A percentile compares a stretch with the other conserved stretches of the same genome.
Conservation (phyloP, 2,797 vertebrate species). For the Pipistrellus pygmaeus region DNA sequence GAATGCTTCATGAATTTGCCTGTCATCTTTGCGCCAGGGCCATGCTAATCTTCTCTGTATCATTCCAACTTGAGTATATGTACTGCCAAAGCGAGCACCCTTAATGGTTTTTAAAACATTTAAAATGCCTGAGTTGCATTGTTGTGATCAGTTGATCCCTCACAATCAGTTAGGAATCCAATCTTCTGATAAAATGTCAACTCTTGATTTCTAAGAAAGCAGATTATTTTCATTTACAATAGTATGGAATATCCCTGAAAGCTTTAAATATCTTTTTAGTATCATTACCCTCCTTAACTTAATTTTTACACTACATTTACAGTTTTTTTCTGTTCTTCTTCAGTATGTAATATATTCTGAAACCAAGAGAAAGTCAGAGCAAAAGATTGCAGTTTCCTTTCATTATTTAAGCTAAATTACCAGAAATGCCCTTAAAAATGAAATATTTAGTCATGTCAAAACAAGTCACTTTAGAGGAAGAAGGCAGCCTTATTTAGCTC, state of each 20-base stretch:
- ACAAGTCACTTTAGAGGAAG: neutral
- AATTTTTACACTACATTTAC: neutral
- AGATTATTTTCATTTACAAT: neutral
- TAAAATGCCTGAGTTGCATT: neutral
- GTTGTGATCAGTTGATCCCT: neutral
- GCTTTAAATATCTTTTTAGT: neutral
- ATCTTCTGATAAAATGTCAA: neutral
- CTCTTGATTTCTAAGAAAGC: constrained; percentile 27
- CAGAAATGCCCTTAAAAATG: constrained; percentile 44
- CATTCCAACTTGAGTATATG: neutral
- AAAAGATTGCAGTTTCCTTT: constrained; percentile 18
- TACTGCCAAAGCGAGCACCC: neutral
- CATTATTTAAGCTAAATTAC: constrained; percentile 45
- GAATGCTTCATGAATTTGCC: neutral
- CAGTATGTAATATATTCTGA: neutral
- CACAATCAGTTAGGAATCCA: neutral
- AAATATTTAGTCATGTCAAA: constrained; percentile 28
- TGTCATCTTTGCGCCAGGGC: neutral
- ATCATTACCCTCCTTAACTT: neutral
- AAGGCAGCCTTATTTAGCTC: neutral
- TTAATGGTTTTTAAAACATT: neutral
- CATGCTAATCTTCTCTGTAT: no score
- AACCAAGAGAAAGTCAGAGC: constrained; percentile 12
- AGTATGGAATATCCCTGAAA: neutral
- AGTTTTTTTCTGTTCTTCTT: constrained; percentile 6